Evolutionary conservation across 2,888 invertebrate species (phyloP).

Genomic region (Dryocosmus kuriphilus): DNA sequence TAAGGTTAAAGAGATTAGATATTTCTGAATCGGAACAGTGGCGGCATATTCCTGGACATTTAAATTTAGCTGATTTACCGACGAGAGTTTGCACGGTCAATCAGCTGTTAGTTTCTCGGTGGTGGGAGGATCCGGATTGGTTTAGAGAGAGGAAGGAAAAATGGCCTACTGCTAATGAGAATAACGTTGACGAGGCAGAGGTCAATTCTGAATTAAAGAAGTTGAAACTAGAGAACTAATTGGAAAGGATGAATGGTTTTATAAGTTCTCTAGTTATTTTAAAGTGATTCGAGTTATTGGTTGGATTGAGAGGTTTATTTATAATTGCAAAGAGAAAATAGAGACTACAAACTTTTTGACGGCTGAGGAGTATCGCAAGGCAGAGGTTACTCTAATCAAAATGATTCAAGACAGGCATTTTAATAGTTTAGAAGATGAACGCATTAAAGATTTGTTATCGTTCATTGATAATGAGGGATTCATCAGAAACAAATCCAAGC

Average conservation of each 20-base stretch:
- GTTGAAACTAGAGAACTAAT: conserved; percentile 36
- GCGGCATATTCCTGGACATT: conserved; percentile 64
- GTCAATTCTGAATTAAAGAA: conserved; percentile 51
- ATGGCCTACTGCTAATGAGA: conserved; percentile 55
- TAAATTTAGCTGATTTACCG: conserved; percentile 68
- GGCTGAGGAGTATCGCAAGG: conserved; percentile 47
- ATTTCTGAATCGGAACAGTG: conserved; percentile 52
- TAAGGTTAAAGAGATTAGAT: conserved; percentile 61
- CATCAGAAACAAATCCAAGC: too few species aligned
- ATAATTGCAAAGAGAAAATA: neutral
- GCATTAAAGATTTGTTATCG: conserved; percentile 39
- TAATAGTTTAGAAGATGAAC: conserved; percentile 38
- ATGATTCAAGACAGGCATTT: conserved; percentile 49
- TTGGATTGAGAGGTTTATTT: neutral
- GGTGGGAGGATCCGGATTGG: conserved; percentile 68
- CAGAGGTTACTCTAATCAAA: conserved; percentile 45
- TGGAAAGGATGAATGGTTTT: neutral
- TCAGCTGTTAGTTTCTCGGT: too few species aligned
- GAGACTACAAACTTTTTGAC: conserved; percentile 28
- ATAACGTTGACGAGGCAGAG: conserved; percentile 40
- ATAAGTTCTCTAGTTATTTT: neutral
- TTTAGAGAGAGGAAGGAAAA: conserved; percentile 49
- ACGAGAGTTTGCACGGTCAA: conserved; percentile 67
- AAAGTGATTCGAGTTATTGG: conserved; percentile 1
- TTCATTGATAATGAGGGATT: conserved; percentile 50